Base-by-base conservation (phyloP, 2,888 invertebrate species). In the Lithodes maja region DNA sequence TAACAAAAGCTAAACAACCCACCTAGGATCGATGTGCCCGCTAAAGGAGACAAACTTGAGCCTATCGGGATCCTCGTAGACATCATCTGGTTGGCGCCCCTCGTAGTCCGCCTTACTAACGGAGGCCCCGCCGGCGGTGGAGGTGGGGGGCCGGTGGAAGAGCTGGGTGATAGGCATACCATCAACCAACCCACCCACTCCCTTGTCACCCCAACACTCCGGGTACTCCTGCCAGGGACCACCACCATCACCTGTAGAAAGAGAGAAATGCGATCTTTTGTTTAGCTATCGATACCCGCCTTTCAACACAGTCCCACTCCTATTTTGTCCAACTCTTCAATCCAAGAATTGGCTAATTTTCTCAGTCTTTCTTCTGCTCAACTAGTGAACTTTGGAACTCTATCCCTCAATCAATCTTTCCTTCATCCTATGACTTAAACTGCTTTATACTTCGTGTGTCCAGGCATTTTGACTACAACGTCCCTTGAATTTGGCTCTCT, bases 11-110 rank as follows among this genome's bases (percentile, higher is more conserved):
- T 33, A 33, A 33, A 33, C 49, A 77, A 33, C 53, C 68, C 81
- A 91, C 91, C 87, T 89, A 2, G 83, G 86, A 33, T 91, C 90
- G n/a, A 82, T 74, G 78, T 86, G 86, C 2, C 88, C 86, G 33
- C 84, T 82, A 68, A 91, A 90, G 12, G 91, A 90, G 49, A 91
- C 91, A 7, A 91, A 84, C 53, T 86, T 83, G 49, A 91, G 86
- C 5, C 91, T 88, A 75, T 91, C 91, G 17, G 91, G 91, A 50
- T 91, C 91, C 80, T 91, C 91, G 49, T 91, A 91, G 74, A 90
- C 84, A 17, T 90, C 91, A 75, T 91, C 91, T 3, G 91, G 78
- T 50, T 85, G 80, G 54, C 87, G 79, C 9, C 87, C 80, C 71
- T 80, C 87, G 74, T 88, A 83, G 15, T 82, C 87, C 17, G 78